Base-by-base conservation (phyloP, 2,113 vertebrate species). In the Campylomormyrus tamandua region DNA sequence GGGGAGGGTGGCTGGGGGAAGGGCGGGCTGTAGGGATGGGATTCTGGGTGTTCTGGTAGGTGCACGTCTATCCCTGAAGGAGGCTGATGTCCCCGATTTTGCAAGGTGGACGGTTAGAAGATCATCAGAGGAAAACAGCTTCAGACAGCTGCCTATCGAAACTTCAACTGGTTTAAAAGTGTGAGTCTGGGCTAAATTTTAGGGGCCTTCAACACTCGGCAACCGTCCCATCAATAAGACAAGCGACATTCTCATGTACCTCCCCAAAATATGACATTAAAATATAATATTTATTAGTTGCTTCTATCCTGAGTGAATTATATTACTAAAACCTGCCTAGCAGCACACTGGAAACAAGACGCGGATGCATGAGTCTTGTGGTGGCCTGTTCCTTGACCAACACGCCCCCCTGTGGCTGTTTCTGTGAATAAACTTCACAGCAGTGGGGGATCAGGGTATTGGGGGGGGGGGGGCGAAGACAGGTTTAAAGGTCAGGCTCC, bases 401-500 rank as follows among this genome's bases (percentile, higher is more conserved):
- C 77, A 7, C 5, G 35, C 31, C 77, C 39, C 42, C 42, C 17
- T 83, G 77, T 42, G 77, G 77, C 31, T 46, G 42, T 24, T 84
- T n/a, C 39, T 48, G 83, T 46, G 45, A n/a, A 45, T 48, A 39
- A 45, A 84, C 19, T 84, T 84, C 10, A 48, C 42, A 24, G 42
- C 19, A 21, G 13, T 80, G 74, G 35, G 85, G 13, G 46, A 46
- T 35, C n/a, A 31, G n/a, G 10, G 58, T 49, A 50, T 39, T 3
- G 42, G 7, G 17, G 27, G 15, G 31, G 15, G 31, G 3, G 2
- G 39, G 3, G 24, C 2, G 3, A 9, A 27, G 9, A 48, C 46
- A n/a, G 66, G 48, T 46, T 8, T n/a, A 35, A 87, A 52, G 88
- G 90, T 90, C 89, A 85, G 48, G 89, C 87, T 50, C 89, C 48